Percentiles rank a stretch among this genome's conserved stretches.
Evolutionary conservation across 1,140 invertebrate genomes (phyloP).

Genomic region (Papilio machaon): DNA sequence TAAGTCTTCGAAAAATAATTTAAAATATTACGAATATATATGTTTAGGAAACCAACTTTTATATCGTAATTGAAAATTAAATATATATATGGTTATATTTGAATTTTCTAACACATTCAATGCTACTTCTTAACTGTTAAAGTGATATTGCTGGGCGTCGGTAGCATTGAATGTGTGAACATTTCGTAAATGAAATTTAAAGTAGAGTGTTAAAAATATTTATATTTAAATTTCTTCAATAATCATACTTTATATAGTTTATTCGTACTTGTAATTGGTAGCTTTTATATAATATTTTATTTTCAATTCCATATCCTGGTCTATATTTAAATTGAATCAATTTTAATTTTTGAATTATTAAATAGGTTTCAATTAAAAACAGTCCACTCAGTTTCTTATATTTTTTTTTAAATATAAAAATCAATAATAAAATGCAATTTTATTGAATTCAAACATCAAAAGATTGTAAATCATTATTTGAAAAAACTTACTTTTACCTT

Average conservation of each 20-base stretch:
- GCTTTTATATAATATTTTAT: background rate
- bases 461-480: too few species aligned
- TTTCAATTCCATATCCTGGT: background rate
- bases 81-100: background rate
- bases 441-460: too few species aligned
- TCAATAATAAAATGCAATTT: too few species aligned
- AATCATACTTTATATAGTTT: background rate
- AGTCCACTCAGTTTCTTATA: background rate
- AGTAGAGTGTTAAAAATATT: background rate
- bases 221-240: background rate
- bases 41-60: background rate
- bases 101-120: background rate
- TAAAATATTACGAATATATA: background rate
- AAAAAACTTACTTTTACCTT: too few species aligned
- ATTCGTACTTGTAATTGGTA: too few species aligned
- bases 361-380: background rate
- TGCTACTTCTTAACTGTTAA: too few species aligned
- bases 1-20: background rate
- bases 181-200: background rate
- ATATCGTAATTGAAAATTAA: background rate
- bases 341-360: background rate
- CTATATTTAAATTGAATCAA: background rate
- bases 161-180: background rate
- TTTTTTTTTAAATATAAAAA: too few species aligned
- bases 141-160: too few species aligned